A percentile compares a stretch with the other conserved stretches of the same genome.
phyloP scores from a whole-genome alignment of 2,888 invertebrate genomes.

The Spisula subtruncata region DNA sequence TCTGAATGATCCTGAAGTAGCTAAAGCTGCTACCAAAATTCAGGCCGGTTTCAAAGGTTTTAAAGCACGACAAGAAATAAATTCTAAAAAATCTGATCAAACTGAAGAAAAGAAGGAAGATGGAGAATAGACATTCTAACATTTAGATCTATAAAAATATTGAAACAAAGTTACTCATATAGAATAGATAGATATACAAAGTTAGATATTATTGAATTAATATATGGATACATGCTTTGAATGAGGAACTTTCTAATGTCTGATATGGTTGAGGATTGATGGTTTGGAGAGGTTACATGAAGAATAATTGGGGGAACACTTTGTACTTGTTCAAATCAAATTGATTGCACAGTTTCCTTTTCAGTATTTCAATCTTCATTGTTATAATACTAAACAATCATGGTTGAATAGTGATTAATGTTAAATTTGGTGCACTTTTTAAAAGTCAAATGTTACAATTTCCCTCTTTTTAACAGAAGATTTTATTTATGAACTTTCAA shows the following conservation, averaged over 20 bases:
- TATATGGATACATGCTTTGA: background rate
- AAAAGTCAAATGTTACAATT: too few species aligned
- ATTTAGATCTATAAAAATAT: background rate
- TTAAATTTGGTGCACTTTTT: too few species aligned
- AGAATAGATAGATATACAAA: background rate
- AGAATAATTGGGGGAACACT: background rate
- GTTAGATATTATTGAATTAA: background rate
- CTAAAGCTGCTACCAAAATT: constrained; percentile 81
- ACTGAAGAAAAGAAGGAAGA: constrained; percentile 29
- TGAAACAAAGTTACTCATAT: constrained; percentile 11
- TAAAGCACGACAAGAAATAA: constrained; percentile 78
- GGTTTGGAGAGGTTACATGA: background rate
- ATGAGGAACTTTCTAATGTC: background rate
- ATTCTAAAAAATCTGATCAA: constrained; percentile 47
- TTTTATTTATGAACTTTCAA: constrained; percentile 1
- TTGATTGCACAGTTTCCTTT: too few species aligned
- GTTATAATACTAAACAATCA: too few species aligned
- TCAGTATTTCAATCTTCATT: too few species aligned
- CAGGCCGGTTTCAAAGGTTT: constrained; percentile 83
- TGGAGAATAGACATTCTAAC: background rate
- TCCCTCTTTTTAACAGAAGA: background rate
- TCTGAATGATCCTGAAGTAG: constrained; percentile 79
- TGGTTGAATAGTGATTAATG: too few species aligned
- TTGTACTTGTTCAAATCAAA: too few species aligned
- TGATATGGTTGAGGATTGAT: background rate